Conservation (phyloP, 2,797 vertebrate species). For the Synanceia verrucosa region DNA sequence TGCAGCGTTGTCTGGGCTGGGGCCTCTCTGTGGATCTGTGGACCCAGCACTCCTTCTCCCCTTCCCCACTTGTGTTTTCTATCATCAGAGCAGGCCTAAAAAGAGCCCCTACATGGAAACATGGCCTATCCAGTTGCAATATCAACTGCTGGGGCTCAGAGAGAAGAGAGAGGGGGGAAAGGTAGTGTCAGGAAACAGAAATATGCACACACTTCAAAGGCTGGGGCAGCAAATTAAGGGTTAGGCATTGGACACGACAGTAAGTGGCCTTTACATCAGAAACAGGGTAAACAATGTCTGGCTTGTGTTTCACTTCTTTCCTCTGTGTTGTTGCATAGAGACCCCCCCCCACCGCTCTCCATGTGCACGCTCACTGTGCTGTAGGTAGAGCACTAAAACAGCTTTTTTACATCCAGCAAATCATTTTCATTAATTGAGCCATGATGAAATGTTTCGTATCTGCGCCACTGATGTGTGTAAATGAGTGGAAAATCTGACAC, state of each 20-base stretch:
- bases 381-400: slow-evolving; percentile 69
- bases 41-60: slow-evolving; percentile 66
- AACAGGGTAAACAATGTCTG: slow-evolving; percentile 82
- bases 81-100: slow-evolving; percentile 78
- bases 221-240: slow-evolving; percentile 80
- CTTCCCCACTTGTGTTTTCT: slow-evolving; percentile 84
- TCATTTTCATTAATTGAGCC: slow-evolving; percentile 59
- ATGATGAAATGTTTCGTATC: slow-evolving; percentile 44
- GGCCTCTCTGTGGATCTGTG: slow-evolving; percentile 82
- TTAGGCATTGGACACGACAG: slow-evolving; percentile 83
- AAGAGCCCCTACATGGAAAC: slow-evolving; percentile 84
- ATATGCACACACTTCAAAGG: slow-evolving; percentile 84
- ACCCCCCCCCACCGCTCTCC: slow-evolving; percentile 69
- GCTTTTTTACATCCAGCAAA: slow-evolving; percentile 51
- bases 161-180: slow-evolving; percentile 53
- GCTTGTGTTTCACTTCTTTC: slow-evolving; percentile 76
- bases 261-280: slow-evolving; percentile 83
- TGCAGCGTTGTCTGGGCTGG: slow-evolving; percentile 83
- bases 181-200: slow-evolving; percentile 84
- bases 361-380: slow-evolving; percentile 64
- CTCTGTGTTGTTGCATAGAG: slow-evolving; percentile 61
- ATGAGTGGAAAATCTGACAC: slow-evolving; percentile 71
- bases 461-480: slow-evolving; percentile 33
- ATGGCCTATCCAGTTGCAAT: slow-evolving; percentile 85
- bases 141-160: slow-evolving; percentile 59